Evolutionary conservation across 2,888 invertebrate genomes (phyloP).

Genomic region (Lasioglossum villosulum): DNA sequence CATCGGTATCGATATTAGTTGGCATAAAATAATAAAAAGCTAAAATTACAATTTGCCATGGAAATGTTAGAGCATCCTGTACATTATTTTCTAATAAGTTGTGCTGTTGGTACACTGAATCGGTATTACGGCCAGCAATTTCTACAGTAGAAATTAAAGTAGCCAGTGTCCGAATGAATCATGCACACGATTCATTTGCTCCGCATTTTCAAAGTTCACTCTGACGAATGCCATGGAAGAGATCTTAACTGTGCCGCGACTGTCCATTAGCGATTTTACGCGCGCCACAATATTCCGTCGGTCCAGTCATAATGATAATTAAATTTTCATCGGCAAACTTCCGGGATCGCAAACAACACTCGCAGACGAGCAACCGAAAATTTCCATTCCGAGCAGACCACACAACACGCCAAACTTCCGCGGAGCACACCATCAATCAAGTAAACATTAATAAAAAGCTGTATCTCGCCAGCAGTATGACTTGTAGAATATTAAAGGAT

Average conservation of each 20-base stretch:
- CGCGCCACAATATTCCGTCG: background rate
- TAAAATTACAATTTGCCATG: rapidly evolving
- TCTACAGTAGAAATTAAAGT: background rate
- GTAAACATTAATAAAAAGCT: background rate
- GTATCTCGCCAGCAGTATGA: background rate
- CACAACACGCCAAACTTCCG: background rate
- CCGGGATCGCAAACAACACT: background rate
- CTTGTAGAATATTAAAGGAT: background rate
- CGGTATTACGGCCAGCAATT: background rate
- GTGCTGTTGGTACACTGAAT: background rate
- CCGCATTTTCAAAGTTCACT: background rate
- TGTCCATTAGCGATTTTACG: conserved; percentile 2
- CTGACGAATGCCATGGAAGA: background rate
- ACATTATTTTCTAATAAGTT: background rate
- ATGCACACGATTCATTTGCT: background rate
- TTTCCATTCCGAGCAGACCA: background rate
- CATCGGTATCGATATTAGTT: too few relatives aligned
- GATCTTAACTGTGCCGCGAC: background rate
- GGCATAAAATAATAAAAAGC: background rate
- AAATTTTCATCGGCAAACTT: conserved; percentile 10
- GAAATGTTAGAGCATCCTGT: background rate
- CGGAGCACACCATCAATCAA: background rate
- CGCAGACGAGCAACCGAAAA: background rate
- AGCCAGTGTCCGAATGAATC: background rate
- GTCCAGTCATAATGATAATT: conserved; percentile 1